phyloP scores from a whole-genome alignment of 2,888 invertebrate species.

The Scotopteryx bipunctaria region DNA sequence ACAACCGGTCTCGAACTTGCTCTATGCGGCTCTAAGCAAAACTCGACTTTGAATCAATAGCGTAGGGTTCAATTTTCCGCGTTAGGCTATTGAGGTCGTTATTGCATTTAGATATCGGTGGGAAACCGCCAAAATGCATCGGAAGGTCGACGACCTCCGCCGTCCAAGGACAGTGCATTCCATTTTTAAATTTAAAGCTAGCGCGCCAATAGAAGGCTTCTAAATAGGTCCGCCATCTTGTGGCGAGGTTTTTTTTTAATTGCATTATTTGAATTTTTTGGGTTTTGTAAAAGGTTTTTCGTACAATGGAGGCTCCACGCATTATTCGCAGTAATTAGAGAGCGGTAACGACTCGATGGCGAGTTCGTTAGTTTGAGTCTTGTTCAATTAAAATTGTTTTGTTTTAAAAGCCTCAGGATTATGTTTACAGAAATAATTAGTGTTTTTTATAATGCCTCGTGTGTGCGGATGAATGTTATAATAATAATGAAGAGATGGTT shows the following conservation, averaged over 20 bases:
- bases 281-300: conserved; percentile 61
- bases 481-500: no score
- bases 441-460: conserved; percentile 14
- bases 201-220: conserved; percentile 81
- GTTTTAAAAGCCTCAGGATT: conserved; percentile 16
- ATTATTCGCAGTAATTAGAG: conserved; percentile 78
- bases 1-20: conserved; percentile 45
- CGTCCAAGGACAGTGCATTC: conserved; percentile 82
- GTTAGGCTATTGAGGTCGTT: conserved; percentile 43
- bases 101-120: conserved; percentile 56
- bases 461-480: background rate
- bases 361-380: conserved; percentile 47
- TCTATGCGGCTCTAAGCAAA: conserved; percentile 44
- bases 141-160: conserved; percentile 78
- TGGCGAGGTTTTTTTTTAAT: conserved; percentile 66
- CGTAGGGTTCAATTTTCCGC: conserved; percentile 50
- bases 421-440: conserved; percentile 37
- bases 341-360: conserved; percentile 63
- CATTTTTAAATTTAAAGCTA: conserved; percentile 81
- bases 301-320: conserved; percentile 70
- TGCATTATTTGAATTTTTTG: conserved; percentile 62
- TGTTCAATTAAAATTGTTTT: conserved; percentile 36
- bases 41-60: conserved; percentile 46
- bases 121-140: conserved; percentile 81
- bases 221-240: conserved; percentile 82